Percentiles rank a stretch among this genome's conserved stretches.
Conservation (phyloP, 2,797 vertebrate genomes). For the Leptatherina wallacei region DNA sequence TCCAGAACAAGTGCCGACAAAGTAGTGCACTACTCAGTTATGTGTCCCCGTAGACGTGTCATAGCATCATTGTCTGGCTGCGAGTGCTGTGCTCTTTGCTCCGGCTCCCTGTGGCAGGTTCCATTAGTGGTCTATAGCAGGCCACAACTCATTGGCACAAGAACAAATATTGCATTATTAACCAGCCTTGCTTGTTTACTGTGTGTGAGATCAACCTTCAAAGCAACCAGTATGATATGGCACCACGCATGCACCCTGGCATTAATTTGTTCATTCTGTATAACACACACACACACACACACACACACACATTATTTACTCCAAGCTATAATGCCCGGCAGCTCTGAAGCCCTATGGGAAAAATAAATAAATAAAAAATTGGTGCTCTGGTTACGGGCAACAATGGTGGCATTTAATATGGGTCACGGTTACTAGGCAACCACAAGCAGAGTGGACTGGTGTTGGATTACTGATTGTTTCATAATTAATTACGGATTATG, state of each 20-base stretch:
- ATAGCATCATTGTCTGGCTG: slow-evolving; percentile 68
- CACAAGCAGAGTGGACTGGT: slow-evolving; percentile 78
- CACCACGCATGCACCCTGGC: slow-evolving; percentile 23
- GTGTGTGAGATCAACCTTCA: slow-evolving; percentile 69
- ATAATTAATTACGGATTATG: slow-evolving; percentile 85
- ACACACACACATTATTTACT: slow-evolving; percentile 71
- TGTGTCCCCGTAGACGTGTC: slow-evolving; percentile 67
- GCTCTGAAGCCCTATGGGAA: slow-evolving; percentile 55
- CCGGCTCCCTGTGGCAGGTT: slow-evolving; percentile 48
- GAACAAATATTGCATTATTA: slow-evolving; percentile 80
- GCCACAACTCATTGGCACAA: slow-evolving; percentile 59
- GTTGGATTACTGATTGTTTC: slow-evolving; percentile 84
- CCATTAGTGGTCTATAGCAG: slow-evolving; percentile 66
- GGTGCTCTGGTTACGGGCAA: slow-evolving; percentile 76
- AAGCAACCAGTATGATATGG: slow-evolving; percentile 71
- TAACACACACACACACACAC: slow-evolving; percentile 22
- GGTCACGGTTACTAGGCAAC: slow-evolving; percentile 84
- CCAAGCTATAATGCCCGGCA: slow-evolving; percentile 56
- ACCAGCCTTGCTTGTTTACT: slow-evolving; percentile 77
- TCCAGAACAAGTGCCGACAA: slow-evolving; percentile 66
- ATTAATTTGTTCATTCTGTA: slow-evolving; percentile 16
- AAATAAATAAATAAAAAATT: slow-evolving; percentile 37
- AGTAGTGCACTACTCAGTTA: slow-evolving; percentile 56
- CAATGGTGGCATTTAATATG: slow-evolving; percentile 84
- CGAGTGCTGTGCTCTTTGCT: slow-evolving; percentile 54